Conservation (phyloP, 2,888 invertebrate species). For the Drosophila basisetae region DNA sequence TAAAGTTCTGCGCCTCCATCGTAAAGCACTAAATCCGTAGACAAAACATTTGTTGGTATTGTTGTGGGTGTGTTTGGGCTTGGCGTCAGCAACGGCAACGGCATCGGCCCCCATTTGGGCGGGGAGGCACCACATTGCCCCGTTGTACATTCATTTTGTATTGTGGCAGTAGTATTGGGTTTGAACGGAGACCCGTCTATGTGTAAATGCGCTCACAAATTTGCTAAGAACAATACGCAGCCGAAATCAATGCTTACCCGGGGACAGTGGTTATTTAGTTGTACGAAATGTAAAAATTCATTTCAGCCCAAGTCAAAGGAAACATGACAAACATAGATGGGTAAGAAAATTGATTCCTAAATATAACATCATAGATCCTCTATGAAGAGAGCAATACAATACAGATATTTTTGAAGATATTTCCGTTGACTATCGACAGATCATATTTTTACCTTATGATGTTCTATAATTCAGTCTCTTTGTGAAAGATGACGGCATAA, state of each 20-base stretch:
- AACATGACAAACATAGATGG: background rate
- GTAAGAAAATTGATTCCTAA: background rate
- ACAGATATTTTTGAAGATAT: background rate
- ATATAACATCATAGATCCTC: background rate
- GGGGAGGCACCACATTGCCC: slow-evolving; percentile 22
- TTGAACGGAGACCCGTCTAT: slow-evolving; percentile 37
- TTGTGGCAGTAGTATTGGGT: slow-evolving; percentile 27
- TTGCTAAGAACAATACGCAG: slow-evolving; percentile 58
- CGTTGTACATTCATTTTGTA: slow-evolving; percentile 7
- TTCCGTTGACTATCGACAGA: background rate
- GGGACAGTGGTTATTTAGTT: slow-evolving; percentile 43
- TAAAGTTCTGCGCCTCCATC: slow-evolving; percentile 58
- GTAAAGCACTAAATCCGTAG: slow-evolving; percentile 74
- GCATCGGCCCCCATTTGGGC: slow-evolving; percentile 30
- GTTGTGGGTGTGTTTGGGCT: slow-evolving; percentile 60
- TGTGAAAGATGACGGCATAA: background rate
- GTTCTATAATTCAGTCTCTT: background rate
- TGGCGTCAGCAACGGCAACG: slow-evolving; percentile 33
- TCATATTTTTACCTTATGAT: background rate
- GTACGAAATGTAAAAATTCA: background rate
- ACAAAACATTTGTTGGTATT: slow-evolving; percentile 52
- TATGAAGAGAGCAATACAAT: background rate
- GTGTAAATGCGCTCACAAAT: slow-evolving; percentile 58
- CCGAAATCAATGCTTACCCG: slow-evolving; percentile 52
- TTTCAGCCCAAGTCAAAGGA: background rate